Evolutionary conservation across 2,888 invertebrate species (phyloP).

Genomic region (Leptinotarsa haldemani): DNA sequence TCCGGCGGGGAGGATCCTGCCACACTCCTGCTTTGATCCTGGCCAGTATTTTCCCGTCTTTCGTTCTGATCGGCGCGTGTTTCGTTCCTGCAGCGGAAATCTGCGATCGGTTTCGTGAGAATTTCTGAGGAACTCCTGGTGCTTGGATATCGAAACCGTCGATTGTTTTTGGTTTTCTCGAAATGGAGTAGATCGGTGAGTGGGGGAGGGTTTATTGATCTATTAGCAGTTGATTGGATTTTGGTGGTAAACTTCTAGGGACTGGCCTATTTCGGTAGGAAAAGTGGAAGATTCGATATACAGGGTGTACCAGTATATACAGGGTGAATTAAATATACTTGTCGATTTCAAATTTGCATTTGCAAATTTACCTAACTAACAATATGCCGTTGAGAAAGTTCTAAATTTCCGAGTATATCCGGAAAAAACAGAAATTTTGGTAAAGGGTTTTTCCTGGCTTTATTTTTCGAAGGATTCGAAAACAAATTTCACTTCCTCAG

Average conservation of each 20-base stretch:
- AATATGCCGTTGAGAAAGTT: no score
- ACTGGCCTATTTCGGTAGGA: not conserved
- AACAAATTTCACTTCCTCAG: no score
- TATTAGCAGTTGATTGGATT: not conserved
- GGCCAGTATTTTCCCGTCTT: constrained; percentile 57
- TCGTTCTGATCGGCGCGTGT: constrained; percentile 30
- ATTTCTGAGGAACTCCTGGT: not conserved
- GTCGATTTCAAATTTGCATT: no score
- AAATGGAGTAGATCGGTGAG: constrained; percentile 10
- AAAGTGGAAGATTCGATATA: no score
- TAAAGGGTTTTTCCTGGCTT: no score
- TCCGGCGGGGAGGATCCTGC: constrained; percentile 55
- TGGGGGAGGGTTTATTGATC: not conserved
- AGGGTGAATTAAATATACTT: no score
- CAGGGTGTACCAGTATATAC: no score
- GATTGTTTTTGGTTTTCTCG: constrained; percentile 3
- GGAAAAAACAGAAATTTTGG: no score
- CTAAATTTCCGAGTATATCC: no score
- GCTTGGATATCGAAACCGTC: not conserved
- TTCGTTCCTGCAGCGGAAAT: constrained; percentile 1
- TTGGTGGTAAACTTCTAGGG: not conserved
- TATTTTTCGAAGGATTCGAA: no score
- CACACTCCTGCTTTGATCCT: constrained; percentile 47
- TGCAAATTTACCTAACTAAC: no score
- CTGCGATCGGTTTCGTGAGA: constrained; percentile 7